Conservation (phyloP, 2,113 vertebrate species). For the Coracopsis vasa region DNA sequence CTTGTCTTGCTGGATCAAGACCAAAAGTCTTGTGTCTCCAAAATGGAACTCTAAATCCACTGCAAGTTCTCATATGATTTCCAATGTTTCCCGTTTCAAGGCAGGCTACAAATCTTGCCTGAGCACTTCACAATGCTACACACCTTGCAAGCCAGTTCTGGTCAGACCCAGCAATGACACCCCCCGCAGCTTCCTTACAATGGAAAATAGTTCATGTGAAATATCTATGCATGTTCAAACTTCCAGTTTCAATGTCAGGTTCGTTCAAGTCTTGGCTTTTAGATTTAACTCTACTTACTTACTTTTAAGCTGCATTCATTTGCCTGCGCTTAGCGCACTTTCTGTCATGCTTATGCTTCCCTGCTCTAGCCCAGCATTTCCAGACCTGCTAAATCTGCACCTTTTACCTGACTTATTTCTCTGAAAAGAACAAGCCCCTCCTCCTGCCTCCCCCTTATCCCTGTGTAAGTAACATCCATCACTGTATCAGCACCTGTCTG, state of each 20-base stretch:
- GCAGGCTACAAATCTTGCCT: neutral
- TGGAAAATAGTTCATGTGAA: neutral
- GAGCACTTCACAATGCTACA: neutral
- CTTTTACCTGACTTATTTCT: neutral
- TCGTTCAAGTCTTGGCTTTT: neutral
- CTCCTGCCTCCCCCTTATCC: neutral
- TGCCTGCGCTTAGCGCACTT: neutral
- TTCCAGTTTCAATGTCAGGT: neutral
- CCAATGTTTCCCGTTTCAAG: neutral
- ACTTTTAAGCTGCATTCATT: neutral
- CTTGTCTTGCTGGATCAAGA: neutral
- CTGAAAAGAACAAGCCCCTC: neutral
- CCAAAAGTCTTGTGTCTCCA: neutral
- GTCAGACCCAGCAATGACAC: neutral
- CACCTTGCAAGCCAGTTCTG: neutral
- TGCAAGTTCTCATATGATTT: neutral
- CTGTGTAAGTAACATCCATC: slow-evolving; percentile 30
- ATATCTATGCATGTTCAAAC: neutral
- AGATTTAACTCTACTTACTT: neutral
- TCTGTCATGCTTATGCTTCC: neutral
- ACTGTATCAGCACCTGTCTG: slow-evolving; percentile 4
- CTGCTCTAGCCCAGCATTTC: neutral
- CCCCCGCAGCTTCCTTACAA: neutral
- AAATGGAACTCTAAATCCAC: neutral
- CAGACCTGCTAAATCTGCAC: neutral